These are phyloP conservation scores for Ptilonorhynchus violaceus DNA, from an alignment of 2,113 vertebrate genomes.

Conservation along the genomic window DNA sequence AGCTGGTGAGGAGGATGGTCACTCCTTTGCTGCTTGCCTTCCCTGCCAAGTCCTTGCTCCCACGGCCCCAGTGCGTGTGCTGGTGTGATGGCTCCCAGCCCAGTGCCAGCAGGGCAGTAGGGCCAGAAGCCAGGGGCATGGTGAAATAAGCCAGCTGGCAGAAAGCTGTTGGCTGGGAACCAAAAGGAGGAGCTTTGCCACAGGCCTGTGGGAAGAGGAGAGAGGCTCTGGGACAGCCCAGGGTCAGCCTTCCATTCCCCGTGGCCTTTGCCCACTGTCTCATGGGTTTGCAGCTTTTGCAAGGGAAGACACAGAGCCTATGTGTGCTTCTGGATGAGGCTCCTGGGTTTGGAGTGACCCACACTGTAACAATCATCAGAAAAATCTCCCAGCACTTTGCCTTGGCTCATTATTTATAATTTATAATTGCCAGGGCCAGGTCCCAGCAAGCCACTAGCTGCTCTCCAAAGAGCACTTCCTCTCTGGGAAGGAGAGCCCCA, in stretches of 20 bases:
- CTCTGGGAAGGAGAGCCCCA: neutral
- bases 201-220: neutral
- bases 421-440: neutral
- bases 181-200: neutral
- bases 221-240: neutral
- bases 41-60: neutral
- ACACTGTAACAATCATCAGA: neutral
- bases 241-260: rapidly evolving
- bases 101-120: neutral
- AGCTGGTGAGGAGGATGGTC: neutral
- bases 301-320: neutral
- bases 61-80: neutral
- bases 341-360: neutral
- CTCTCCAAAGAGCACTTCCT: neutral
- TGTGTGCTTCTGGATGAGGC: neutral
- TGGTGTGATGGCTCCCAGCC: neutral
- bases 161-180: neutral
- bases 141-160: neutral
- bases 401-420: neutral
- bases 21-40: neutral
- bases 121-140: neutral
- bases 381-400: neutral
- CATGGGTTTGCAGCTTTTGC: neutral
- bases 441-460: neutral
- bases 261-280: rapidly evolving